phyloP scores from a whole-genome alignment of 2,888 invertebrate species.

The Minunthozetes semirufus region DNA sequence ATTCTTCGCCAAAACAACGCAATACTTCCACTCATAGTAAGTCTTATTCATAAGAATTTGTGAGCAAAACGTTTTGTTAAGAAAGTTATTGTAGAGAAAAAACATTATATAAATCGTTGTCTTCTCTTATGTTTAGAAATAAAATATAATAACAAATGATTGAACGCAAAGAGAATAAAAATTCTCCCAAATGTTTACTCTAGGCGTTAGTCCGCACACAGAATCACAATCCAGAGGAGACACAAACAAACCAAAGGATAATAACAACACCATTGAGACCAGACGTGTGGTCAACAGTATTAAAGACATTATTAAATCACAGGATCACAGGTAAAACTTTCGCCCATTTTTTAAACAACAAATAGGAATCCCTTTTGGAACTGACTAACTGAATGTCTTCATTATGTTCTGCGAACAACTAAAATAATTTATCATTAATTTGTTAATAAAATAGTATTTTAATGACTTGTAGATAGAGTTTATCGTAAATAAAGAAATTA shows the following conservation, averaged over 20 bases:
- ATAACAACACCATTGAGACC: not conserved
- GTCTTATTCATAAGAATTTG: not conserved
- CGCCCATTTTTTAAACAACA: too few species aligned
- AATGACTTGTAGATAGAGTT: too few species aligned
- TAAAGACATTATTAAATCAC: conserved; percentile 19
- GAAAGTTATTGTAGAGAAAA: not conserved
- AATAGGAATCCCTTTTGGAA: too few species aligned
- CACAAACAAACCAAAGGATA: not conserved
- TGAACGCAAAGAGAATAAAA: not conserved
- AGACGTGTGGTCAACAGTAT: not conserved
- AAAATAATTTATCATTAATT: too few species aligned
- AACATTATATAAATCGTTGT: not conserved
- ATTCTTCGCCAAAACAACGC: not conserved
- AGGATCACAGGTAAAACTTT: not conserved
- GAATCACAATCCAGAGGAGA: not conserved
- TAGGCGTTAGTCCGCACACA: not conserved
- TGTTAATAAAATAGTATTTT: too few species aligned
- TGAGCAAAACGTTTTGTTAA: not conserved
- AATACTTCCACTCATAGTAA: not conserved
- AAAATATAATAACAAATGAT: conserved; percentile 15
- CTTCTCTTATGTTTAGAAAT: not conserved
- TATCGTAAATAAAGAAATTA: too few species aligned
- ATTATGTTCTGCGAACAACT: too few species aligned
- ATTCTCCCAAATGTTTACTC: not conserved
- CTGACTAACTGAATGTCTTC: too few species aligned